Percentiles rank a stretch among this genome's conserved stretches.
Conservation (phyloP, 2,888 invertebrate species). For the Limnephilus marmoratus region DNA sequence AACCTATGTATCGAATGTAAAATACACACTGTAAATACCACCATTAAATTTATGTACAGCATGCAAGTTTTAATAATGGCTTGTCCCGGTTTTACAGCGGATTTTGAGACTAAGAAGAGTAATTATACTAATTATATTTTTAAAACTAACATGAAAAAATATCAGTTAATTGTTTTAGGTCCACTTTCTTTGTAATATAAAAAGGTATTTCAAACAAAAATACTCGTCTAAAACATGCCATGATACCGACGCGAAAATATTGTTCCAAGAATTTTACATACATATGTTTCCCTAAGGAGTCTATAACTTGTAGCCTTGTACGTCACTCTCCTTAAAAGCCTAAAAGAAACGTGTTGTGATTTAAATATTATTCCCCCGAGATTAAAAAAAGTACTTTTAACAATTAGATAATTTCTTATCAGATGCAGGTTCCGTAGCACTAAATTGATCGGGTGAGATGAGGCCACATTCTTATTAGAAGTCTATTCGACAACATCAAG, state of each 20-base stretch:
- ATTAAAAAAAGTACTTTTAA: neutral
- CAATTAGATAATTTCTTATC: neutral
- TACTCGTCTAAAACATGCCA: constrained; percentile 11
- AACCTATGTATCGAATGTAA: no score
- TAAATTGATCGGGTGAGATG: neutral
- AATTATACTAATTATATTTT: no score
- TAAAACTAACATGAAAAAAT: no score
- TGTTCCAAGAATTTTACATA: constrained; percentile 22
- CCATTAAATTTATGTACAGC: no score
- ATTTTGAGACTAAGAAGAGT: no score
- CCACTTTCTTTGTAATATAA: neutral
- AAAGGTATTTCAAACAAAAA: neutral
- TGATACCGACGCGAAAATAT: neutral
- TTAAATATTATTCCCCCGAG: neutral
- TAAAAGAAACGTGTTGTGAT: neutral
- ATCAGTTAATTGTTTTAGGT: no score
- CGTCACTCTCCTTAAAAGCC: neutral
- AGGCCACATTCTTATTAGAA: neutral
- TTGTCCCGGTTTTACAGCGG: no score
- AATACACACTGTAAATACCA: no score
- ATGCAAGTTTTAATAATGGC: no score
- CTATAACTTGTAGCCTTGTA: neutral
- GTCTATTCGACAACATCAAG: neutral
- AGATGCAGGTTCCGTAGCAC: neutral
- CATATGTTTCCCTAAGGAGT: neutral